These are phyloP conservation scores for Todiramphus saurophagus DNA, from an alignment of 2,113 vertebrate genomes.

Conservation along the genomic window DNA sequence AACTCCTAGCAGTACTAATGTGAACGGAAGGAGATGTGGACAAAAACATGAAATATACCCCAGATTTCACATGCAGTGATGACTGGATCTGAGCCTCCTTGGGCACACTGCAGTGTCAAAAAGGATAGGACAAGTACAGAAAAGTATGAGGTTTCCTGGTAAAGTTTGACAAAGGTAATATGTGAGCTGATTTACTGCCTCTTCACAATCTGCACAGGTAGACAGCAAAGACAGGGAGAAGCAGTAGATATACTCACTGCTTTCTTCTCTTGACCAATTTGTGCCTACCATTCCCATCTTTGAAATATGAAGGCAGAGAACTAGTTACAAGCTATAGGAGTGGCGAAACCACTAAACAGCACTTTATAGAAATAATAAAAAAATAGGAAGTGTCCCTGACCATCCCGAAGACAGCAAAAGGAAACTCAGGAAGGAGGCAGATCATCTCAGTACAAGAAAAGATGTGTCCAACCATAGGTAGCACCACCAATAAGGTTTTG, in stretches of 20 bases:
- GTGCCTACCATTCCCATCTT: not conserved
- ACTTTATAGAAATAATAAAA: not conserved
- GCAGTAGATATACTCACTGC: not conserved
- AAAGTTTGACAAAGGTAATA: not conserved
- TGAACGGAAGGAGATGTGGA: fast-evolving
- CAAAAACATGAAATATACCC: not conserved
- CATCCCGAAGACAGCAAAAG: not conserved
- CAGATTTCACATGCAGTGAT: not conserved
- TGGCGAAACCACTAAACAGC: not conserved
- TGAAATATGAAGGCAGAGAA: not conserved
- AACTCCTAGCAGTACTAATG: not conserved
- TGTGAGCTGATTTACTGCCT: not conserved
- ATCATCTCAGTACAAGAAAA: not conserved
- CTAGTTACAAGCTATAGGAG: not conserved
- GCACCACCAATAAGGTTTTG: not conserved
- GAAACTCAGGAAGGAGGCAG: not conserved
- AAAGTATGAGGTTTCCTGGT: not conserved
- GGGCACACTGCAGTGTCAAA: not conserved
- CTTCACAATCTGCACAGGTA: not conserved
- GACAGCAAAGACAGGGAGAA: conserved; percentile 20
- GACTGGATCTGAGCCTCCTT: not conserved
- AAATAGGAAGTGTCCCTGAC: not conserved
- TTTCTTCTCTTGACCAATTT: not conserved
- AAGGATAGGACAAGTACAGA: not conserved
- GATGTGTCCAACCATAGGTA: not conserved